Evolutionary conservation across 2,888 invertebrate species (phyloP), one percentile per base, ranked within the genome.

Genomic region (Beris chalybata): DNA sequence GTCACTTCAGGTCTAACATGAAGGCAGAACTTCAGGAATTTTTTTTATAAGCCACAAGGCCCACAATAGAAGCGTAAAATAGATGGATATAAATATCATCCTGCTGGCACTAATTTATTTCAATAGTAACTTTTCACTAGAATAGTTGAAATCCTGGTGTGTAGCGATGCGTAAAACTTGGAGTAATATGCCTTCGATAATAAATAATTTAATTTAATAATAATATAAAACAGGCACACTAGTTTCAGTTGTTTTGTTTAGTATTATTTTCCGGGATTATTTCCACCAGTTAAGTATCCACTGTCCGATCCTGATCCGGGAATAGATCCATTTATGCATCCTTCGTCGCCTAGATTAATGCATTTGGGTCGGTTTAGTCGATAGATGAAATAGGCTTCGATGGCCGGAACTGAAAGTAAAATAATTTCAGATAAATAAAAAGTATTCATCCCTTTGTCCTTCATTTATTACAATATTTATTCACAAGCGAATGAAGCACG

Each of bases 311-410:
- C 84, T 57, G 84, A 78, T 11, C 84, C 83, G 4, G 77, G 74
- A 0, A 84, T 73, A 68, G 82, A 82, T 9, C 82, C 83, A 71
- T 83, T 84, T 61, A 79, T 76, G 69, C 85, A 85, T 0, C 84
- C 83, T 13, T 84, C 85, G 71, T 85, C 85, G 79, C 84, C 84
- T 78, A 84, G 71, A 71, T 80, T 80, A 11, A 76, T 74, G 65
- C 79, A 79, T n/a, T 55, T 55, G 5, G 55, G 22, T 9, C 64
- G 64, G 30, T 64, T 65, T 11, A 55, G n/a, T 54, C 52, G 32
- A 54, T 54, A 64, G 31, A 54, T 54, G 44, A 64, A 64, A 30
- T 45, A 44, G 4, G 54, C 64, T 64, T 64, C 54, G 9, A 64
- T n/a, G 11, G 45, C 30, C 1, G 64, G 64, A 44, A 54, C 64